Evolutionary conservation across 2,888 invertebrate species (phyloP).

Genomic region (Amiota minor): DNA sequence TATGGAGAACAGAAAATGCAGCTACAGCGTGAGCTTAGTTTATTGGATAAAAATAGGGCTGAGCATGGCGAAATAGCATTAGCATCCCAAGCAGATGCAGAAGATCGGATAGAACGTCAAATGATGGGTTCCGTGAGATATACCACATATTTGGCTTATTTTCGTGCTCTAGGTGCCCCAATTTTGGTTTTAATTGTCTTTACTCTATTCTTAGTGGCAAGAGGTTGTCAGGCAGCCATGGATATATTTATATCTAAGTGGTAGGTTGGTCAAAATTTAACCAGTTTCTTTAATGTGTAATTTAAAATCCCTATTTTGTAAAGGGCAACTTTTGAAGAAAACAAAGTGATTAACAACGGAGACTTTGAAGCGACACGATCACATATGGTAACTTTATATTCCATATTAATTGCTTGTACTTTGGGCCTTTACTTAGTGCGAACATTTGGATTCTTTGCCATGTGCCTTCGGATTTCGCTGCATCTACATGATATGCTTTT

Average conservation of each 20-base stretch:
- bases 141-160: slow-evolving; percentile 76
- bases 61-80: slow-evolving; percentile 37
- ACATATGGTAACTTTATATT: slow-evolving; percentile 62
- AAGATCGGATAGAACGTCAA: slow-evolving; percentile 74
- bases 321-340: slow-evolving; percentile 70
- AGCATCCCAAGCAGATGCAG: not conserved
- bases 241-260: slow-evolving; percentile 85
- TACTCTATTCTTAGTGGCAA: slow-evolving; percentile 76
- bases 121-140: slow-evolving; percentile 78
- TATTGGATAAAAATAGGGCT: slow-evolving; percentile 57
- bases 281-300: slow-evolving; percentile 34
- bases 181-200: slow-evolving; percentile 60
- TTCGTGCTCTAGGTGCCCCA: slow-evolving; percentile 75
- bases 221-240: slow-evolving; percentile 78
- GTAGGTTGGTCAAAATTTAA: slow-evolving; percentile 64
- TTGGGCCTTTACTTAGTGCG: slow-evolving; percentile 75
- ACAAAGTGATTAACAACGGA: slow-evolving; percentile 35
- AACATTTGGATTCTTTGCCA: slow-evolving; percentile 79
- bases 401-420: slow-evolving; percentile 58
- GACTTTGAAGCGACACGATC: slow-evolving; percentile 50
- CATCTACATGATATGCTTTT: slow-evolving; percentile 86
- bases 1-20: slow-evolving; percentile 55
- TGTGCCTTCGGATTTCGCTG: slow-evolving; percentile 84
- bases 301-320: not conserved
- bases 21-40: slow-evolving; percentile 61